These are phyloP conservation scores for Montipora foliosa DNA, from an alignment of 64 coral and sea anemone genomes.

Conservation along the genomic window DNA sequence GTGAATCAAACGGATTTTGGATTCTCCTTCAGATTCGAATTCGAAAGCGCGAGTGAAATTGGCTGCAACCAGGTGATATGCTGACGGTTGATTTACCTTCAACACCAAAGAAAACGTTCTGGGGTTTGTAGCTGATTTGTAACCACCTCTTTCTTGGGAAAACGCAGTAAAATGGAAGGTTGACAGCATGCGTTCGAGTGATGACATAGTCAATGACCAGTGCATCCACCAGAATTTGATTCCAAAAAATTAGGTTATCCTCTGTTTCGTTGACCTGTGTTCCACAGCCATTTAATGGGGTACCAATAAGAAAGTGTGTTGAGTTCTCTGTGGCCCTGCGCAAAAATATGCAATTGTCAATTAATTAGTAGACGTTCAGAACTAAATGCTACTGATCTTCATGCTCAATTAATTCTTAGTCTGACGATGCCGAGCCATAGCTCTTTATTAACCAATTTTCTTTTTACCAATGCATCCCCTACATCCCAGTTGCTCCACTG, in stretches of 20 bases:
- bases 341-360: not conserved
- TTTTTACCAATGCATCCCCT: no score
- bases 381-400: no score
- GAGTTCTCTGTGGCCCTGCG: slow-evolving; percentile 56
- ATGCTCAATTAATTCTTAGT: no score
- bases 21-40: no score
- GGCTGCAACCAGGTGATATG: not conserved
- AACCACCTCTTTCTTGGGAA: slow-evolving; percentile 42
- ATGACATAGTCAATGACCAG: slow-evolving; percentile 38
- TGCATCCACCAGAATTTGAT: slow-evolving; percentile 56
- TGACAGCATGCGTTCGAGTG: slow-evolving; percentile 54
- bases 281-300: slow-evolving; percentile 68
- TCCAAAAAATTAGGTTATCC: slow-evolving; percentile 38
- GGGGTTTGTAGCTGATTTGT: not conserved
- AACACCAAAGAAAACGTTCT: not conserved
- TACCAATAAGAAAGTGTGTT: slow-evolving; percentile 64
- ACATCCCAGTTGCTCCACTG: no score
- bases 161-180: slow-evolving; percentile 71
- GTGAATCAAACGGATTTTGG: no score
- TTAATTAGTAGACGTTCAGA: not conserved
- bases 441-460: no score
- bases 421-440: no score
- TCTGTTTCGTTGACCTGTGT: slow-evolving; percentile 72
- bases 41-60: no score
- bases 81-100: not conserved